Conservation (phyloP, 2,113 vertebrate genomes). For the Oreotrochilus melanogaster region DNA sequence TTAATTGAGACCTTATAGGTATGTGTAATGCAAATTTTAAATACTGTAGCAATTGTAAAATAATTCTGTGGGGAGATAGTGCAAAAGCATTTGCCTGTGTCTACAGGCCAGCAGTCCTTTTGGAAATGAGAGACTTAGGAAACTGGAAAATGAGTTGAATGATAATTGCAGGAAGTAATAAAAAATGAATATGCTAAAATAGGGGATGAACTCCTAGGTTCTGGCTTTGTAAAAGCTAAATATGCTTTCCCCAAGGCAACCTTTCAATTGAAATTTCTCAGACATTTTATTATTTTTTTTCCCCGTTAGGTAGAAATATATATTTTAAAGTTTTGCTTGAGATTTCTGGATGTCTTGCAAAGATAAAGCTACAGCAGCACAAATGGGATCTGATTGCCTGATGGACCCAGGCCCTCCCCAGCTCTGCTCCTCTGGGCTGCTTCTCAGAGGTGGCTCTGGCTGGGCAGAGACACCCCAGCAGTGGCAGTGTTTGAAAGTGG, state of each 20-base stretch:
- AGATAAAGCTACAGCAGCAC: not conserved
- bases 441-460: not conserved
- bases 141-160: not conserved
- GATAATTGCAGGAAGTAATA: conserved; percentile 29
- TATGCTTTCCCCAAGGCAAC: not conserved
- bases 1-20: not conserved
- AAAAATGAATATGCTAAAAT: not conserved
- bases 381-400: not conserved
- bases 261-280: not conserved
- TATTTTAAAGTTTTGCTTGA: not conserved
- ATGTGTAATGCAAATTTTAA: conserved; percentile 13
- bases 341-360: not conserved
- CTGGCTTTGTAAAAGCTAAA: not conserved
- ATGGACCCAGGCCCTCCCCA: not conserved
- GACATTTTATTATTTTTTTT: not conserved
- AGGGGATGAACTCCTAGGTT: not conserved
- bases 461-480: not conserved
- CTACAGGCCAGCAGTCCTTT: not conserved
- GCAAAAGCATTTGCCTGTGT: not conserved
- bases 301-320: not conserved
- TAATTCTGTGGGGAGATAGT: not conserved
- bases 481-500: rapidly evolving
- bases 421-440: not conserved
- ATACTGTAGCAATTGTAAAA: conserved; percentile 7
- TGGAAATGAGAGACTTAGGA: not conserved